phyloP scores from a whole-genome alignment of 2,888 invertebrate species.

The Leptopilina drosophilae region DNA sequence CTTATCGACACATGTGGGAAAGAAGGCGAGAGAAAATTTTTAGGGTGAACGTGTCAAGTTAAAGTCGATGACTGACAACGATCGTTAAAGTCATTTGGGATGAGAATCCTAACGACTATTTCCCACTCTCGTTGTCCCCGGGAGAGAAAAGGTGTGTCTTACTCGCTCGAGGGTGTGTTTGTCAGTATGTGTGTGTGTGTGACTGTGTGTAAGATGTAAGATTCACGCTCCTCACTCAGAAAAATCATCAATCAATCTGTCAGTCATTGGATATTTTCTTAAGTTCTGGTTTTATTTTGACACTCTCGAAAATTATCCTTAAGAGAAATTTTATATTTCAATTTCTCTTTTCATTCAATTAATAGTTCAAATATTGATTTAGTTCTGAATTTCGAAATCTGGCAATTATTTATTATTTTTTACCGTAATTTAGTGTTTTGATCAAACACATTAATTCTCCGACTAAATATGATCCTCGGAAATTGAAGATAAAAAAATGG shows the following conservation, averaged over 20 bases:
- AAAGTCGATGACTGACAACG: slow-evolving; percentile 8
- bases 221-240: slow-evolving; percentile 39
- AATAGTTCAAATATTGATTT: too few species aligned
- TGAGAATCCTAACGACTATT: slow-evolving; percentile 52
- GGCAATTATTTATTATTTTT: too few species aligned
- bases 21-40: slow-evolving; percentile 2
- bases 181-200: slow-evolving; percentile 22
- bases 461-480: too few species aligned
- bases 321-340: slow-evolving; percentile 30
- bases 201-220: not conserved
- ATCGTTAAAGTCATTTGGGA: slow-evolving; percentile 32
- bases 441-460: too few species aligned
- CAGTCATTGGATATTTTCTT: slow-evolving; percentile 49
- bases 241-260: slow-evolving; percentile 60
- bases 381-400: too few species aligned
- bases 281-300: slow-evolving; percentile 40
- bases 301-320: slow-evolving; percentile 46
- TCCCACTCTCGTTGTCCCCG: slow-evolving; percentile 2
- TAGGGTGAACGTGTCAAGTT: not conserved
- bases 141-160: slow-evolving; percentile 47
- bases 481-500: too few species aligned
- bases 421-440: too few species aligned
- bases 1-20: not conserved
- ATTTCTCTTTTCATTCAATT: not conserved
- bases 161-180: slow-evolving; percentile 26